Base-by-base conservation (phyloP, 2,797 vertebrate genomes). In the Microcaecilia unicolor region DNA sequence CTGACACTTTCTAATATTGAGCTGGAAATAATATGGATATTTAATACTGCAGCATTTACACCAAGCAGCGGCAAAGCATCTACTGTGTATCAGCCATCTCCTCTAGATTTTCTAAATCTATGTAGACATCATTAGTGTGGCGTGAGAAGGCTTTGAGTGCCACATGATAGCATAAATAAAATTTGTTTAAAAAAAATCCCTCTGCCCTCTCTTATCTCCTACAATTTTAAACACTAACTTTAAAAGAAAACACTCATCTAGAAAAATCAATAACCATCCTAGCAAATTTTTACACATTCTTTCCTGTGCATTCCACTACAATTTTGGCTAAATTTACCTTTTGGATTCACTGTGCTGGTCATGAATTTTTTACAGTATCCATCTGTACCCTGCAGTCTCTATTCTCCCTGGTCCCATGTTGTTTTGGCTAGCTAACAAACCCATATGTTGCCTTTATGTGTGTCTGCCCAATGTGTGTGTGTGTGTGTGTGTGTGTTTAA, bases 361-460 rank as follows among this genome's bases (percentile, higher is more conserved):
- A 88, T 88, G 80, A 85, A 87, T 88, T 80, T 89, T 88, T 89
- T 81, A 88, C 81, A 78, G 67, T 80, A 85, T 74, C 85, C 86
- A 86, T 89, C 86, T 89, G 85, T 76, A 74, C 80, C 67, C 77
- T 66, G 51, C 69, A 65, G 58, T 72, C 64, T 72, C 73, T 78
- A 72, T 78, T 74, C 75, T 79, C 76, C 59, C 64, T 51, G 72
- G 76, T 53, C 78, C 68, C 56, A 61, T 61, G 56, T 80, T 83
- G 72, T 79, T 85, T 78, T 76, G 78, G 78, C 78, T 81, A 76
- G 82, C 77, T 81, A 81, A 76, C 73, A 74, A 72, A 49, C 79
- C 83, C 83, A 84, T 83, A 83, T 88, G 85, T 70, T 83, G 73
- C 60, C 74, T 74, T 72, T 78, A 79, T 76, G 71, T 79, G 83